These are phyloP conservation scores for Vanacampus margaritifer DNA, from an alignment of 2,113 vertebrate genomes.

Conservation along the genomic window DNA sequence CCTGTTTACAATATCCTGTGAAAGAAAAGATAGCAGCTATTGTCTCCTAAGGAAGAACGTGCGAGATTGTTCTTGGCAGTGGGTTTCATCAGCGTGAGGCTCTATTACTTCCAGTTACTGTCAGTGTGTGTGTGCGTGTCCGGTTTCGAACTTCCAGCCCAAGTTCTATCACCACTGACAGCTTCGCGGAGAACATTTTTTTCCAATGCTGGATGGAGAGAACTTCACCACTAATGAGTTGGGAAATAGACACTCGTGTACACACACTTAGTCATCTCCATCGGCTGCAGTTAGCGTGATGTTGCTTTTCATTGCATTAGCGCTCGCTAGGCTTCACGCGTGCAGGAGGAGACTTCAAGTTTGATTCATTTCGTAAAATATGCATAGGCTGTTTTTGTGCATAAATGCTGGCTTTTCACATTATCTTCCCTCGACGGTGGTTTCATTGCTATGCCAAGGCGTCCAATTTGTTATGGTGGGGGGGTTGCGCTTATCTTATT, in stretches of 20 bases:
- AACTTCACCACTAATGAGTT: slow-evolving; percentile 42
- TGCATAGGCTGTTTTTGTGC: background rate
- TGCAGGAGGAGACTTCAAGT: background rate
- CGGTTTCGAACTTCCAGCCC: slow-evolving; percentile 43
- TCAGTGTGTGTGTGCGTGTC: slow-evolving; percentile 26
- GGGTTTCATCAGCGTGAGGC: slow-evolving; percentile 16
- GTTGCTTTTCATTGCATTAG: slow-evolving; percentile 9
- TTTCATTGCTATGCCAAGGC: background rate
- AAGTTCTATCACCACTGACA: slow-evolving; percentile 36
- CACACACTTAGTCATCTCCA: slow-evolving; percentile 11
- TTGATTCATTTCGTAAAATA: background rate
- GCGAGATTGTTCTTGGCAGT: slow-evolving; percentile 19
- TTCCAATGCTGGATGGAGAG: slow-evolving; percentile 38
- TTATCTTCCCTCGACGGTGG: background rate
- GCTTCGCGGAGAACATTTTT: slow-evolving; percentile 49
- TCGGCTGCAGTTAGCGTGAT: slow-evolving; percentile 6
- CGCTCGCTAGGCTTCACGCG: background rate
- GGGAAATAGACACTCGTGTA: slow-evolving; percentile 22
- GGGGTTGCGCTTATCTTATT: background rate
- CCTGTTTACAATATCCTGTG: background rate
- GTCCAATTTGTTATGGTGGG: background rate
- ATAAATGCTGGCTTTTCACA: background rate
- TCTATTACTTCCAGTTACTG: slow-evolving; percentile 32
- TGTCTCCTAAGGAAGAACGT: slow-evolving; percentile 7
- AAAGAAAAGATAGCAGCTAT: slow-evolving; percentile 10